phyloP scores from a whole-genome alignment of 2,113 vertebrate genomes.

The Antechinus stuartii region DNA sequence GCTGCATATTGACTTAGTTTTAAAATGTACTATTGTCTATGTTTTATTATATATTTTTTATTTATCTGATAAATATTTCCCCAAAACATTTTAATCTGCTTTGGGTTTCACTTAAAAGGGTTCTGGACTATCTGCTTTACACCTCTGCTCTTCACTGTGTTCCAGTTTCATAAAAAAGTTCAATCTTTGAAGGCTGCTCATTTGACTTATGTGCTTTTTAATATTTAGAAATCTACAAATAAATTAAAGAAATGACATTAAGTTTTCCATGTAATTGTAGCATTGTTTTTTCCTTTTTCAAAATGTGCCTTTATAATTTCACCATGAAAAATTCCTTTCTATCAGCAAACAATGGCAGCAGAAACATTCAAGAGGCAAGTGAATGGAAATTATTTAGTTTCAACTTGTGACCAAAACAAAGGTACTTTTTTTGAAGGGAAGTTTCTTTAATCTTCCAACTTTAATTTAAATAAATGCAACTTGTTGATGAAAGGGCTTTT shows the following conservation, averaged over 20 bases:
- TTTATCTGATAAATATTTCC: not conserved
- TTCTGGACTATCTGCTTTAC: not conserved
- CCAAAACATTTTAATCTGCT: not conserved
- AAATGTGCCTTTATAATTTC: slow-evolving; percentile 56
- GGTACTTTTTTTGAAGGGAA: slow-evolving; percentile 54
- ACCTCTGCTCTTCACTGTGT: not conserved
- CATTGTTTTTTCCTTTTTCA: slow-evolving; percentile 47
- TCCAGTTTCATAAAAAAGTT: not conserved
- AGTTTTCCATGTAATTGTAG: slow-evolving; percentile 73
- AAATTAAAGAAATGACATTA: slow-evolving; percentile 79
- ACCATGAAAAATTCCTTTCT: slow-evolving; percentile 67
- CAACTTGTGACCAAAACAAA: slow-evolving; percentile 69
- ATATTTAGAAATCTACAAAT: slow-evolving; percentile 72
- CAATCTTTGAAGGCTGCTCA: slow-evolving; percentile 44
- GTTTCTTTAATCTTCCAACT: slow-evolving; percentile 64
- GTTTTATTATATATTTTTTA: not conserved
- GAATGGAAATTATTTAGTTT: slow-evolving; percentile 69
- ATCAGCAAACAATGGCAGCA: slow-evolving; percentile 66
- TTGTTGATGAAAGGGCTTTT: slow-evolving; percentile 45
- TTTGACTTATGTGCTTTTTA: slow-evolving; percentile 79
- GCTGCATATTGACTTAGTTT: not conserved
- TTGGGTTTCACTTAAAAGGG: not conserved
- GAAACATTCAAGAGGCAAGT: slow-evolving; percentile 69
- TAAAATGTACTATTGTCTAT: not conserved
- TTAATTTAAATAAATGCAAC: slow-evolving; percentile 48